Percentiles rank a stretch among this genome's conserved stretches.
Evolutionary conservation across 2,113 vertebrate species (phyloP).

Genomic region (Erinaceus europaeus): DNA sequence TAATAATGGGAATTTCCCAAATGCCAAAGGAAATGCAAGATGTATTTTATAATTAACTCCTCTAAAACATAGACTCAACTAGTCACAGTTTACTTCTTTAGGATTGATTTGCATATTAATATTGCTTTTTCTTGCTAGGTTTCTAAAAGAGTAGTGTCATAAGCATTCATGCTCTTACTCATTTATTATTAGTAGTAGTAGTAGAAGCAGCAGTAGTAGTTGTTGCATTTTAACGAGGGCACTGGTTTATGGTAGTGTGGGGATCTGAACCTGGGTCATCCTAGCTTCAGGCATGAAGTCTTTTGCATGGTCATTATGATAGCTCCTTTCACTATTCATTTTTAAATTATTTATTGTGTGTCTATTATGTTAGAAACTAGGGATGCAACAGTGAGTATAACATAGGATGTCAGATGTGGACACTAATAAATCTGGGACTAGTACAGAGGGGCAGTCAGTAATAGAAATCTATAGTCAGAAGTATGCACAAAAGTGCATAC

Average conservation of each 20-base stretch:
- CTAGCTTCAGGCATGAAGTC: too few species aligned
- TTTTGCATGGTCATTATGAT: too few species aligned
- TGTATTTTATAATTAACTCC: background rate
- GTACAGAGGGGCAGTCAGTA: rapidly evolving
- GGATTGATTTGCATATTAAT: background rate
- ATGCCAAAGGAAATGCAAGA: background rate
- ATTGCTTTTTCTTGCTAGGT: background rate
- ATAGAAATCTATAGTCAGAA: background rate
- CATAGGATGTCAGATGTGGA: background rate
- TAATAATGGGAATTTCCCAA: slow-evolving; percentile 3
- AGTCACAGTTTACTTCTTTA: background rate
- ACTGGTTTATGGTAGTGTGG: too few species aligned
- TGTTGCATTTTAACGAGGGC: too few species aligned
- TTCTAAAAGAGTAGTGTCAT: background rate
- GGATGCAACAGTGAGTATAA: background rate
- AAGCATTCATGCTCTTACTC: too few species aligned
- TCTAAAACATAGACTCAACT: background rate
- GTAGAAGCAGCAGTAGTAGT: too few species aligned
- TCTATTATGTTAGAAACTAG: background rate
- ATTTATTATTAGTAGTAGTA: too few species aligned
- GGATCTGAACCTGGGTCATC: too few species aligned
- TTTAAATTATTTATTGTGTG: background rate
- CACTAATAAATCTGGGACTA: background rate
- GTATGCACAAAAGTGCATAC: background rate
- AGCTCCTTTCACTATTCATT: too few species aligned